Evolutionary conservation across 2,888 invertebrate species (phyloP).

Genomic region (Schizaphis graminum): DNA sequence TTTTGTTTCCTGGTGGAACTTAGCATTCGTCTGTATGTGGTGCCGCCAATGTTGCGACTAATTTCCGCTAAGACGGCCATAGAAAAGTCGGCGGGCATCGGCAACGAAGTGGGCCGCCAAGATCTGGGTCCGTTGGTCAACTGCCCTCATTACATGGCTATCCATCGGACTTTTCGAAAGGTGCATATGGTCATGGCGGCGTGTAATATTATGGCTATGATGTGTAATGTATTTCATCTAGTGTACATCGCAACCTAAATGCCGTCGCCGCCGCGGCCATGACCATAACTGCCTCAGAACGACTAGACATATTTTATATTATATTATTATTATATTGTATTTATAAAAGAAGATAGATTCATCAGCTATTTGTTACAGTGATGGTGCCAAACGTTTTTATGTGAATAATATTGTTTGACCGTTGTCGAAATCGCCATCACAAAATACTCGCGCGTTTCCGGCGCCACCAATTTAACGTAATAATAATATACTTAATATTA

Average conservation of each 20-base stretch:
- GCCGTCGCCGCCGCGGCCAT: neutral
- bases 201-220: slow-evolving; percentile 82
- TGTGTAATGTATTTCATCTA: slow-evolving; percentile 78
- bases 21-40: slow-evolving; percentile 81
- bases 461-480: too few relatives aligned
- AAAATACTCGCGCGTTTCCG: too few relatives aligned
- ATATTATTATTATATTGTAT: too few relatives aligned
- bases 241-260: slow-evolving; percentile 75
- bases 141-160: slow-evolving; percentile 84
- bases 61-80: slow-evolving; percentile 82
- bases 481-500: too few relatives aligned
- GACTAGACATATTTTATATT: neutral
- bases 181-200: slow-evolving; percentile 85
- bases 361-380: too few relatives aligned
- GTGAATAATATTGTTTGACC: too few relatives aligned
- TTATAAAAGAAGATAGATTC: too few relatives aligned
- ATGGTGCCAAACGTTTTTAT: too few relatives aligned
- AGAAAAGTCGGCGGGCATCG: slow-evolving; percentile 78
- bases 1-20: slow-evolving; percentile 82
- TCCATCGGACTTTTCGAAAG: slow-evolving; percentile 81
- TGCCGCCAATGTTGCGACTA: slow-evolving; percentile 80
- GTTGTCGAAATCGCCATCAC: too few relatives aligned
- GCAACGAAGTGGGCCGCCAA: slow-evolving; percentile 83
- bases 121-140: slow-evolving; percentile 80
- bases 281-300: neutral